These are phyloP conservation scores for Drosophila bipectinata DNA, from an alignment of 1,140 invertebrate genomes.

Conservation along the genomic window DNA sequence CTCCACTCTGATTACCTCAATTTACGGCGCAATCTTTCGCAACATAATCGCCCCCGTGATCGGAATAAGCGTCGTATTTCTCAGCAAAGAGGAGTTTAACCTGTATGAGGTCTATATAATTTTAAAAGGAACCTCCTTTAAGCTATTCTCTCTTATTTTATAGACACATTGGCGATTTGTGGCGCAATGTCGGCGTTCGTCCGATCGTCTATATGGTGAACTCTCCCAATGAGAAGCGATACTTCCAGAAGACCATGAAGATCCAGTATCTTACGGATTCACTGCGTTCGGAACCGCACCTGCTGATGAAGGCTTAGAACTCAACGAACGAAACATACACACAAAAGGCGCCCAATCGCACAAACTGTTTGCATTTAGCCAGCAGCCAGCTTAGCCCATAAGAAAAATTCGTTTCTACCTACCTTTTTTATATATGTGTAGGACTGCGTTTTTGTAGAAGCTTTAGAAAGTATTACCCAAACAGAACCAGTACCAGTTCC, in stretches of 20 bases:
- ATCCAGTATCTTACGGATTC: slow-evolving; percentile 83
- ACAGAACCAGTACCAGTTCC: slow-evolving; percentile 44
- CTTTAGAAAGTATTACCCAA: slow-evolving; percentile 68
- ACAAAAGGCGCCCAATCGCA: slow-evolving; percentile 40
- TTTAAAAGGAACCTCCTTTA: neutral
- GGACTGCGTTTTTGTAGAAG: slow-evolving; percentile 38
- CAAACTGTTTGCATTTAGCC: slow-evolving; percentile 69
- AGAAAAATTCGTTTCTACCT: neutral
- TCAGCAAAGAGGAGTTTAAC: slow-evolving; percentile 83
- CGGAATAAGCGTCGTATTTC: slow-evolving; percentile 82
- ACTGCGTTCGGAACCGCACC: slow-evolving; percentile 81
- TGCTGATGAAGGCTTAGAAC: slow-evolving; percentile 75
- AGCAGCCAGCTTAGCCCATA: slow-evolving; percentile 23
- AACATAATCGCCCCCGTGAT: slow-evolving; percentile 83
- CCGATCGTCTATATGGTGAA: slow-evolving; percentile 83
- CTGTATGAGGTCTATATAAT: slow-evolving; percentile 50
- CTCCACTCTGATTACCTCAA: slow-evolving; percentile 78
- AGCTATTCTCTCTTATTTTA: neutral
- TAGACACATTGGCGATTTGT: slow-evolving; percentile 81
- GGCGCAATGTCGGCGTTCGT: slow-evolving; percentile 81
- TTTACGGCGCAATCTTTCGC: slow-evolving; percentile 79
- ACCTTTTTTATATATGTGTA: slow-evolving; percentile 34
- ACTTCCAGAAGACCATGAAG: slow-evolving; percentile 83
- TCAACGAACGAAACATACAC: slow-evolving; percentile 20
- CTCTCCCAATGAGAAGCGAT: slow-evolving; percentile 83